Conservation (phyloP, 23 tunicate genomes). For the Aplidium turbinatum region DNA sequence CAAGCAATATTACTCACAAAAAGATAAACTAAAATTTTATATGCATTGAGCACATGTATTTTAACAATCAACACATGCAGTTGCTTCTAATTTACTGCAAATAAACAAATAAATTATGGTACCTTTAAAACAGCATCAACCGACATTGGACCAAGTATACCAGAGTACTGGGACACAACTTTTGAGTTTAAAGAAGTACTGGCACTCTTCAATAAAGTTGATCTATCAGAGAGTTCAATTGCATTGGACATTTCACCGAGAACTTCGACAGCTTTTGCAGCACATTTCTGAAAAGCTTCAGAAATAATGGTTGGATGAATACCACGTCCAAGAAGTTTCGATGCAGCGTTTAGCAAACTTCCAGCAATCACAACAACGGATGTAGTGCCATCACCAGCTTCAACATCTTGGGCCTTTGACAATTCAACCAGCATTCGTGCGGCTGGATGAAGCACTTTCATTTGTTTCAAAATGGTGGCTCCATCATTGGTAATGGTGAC, state of each 20-base stretch:
- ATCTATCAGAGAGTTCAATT: conserved; percentile 77
- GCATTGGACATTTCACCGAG: conserved; percentile 69
- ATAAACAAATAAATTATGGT: too few relatives aligned
- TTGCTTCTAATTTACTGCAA: too few relatives aligned
- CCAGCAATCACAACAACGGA: conserved; percentile 97
- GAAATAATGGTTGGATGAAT: conserved; percentile 95
- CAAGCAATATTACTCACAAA: too few relatives aligned
- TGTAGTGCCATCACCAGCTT: conserved; percentile 99
- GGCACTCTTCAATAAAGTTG: conserved; percentile 82
- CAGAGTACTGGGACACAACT: conserved; percentile 94
- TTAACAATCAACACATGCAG: too few relatives aligned
- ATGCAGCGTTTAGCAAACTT: conserved; percentile 85
- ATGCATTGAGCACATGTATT: too few relatives aligned
- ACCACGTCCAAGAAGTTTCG: conserved; percentile 84
- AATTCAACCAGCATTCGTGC: conserved; percentile 97
- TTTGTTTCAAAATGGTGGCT: conserved; percentile 94
- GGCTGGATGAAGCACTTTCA: conserved; percentile 99
- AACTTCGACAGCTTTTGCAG: conserved; percentile 83
- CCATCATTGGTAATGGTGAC: conserved; percentile 99
- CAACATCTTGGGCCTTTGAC: conserved; percentile 97
- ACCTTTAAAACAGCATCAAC: conserved; percentile 96
- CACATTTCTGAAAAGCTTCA: conserved; percentile 90
- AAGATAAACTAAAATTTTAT: too few relatives aligned
- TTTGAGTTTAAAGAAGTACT: conserved; percentile 95
- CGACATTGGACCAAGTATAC: conserved; percentile 81